Evolutionary conservation across 2,888 invertebrate species (phyloP).

Genomic region (Agrilus cyanescens): DNA sequence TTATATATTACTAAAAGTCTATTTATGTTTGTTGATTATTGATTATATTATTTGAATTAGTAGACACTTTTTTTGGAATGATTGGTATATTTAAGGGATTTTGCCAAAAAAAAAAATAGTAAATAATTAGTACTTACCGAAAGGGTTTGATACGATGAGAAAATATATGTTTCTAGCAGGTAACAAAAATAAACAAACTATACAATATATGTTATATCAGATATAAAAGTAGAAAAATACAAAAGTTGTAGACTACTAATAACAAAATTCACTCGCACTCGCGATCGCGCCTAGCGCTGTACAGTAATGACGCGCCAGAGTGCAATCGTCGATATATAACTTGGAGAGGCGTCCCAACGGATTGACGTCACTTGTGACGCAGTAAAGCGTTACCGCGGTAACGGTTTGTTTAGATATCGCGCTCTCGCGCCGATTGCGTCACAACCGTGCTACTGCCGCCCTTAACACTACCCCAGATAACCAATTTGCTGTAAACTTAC

Average conservation of each 20-base stretch:
- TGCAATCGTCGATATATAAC: constrained; percentile 34
- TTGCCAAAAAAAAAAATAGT: constrained; percentile 1
- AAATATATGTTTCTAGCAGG: constrained; percentile 28
- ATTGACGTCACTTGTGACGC: constrained; percentile 32
- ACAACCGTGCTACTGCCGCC: constrained; percentile 45
- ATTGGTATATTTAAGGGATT: no score
- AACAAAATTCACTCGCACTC: constrained; percentile 28
- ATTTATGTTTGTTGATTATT: no score
- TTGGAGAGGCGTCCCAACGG: constrained; percentile 21
- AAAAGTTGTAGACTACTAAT: constrained; percentile 32
- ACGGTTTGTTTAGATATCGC: constrained; percentile 38
- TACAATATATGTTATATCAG: constrained; percentile 28
- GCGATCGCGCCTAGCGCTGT: constrained; percentile 30
- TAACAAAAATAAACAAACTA: constrained; percentile 34
- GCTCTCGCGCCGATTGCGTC: constrained; percentile 46
- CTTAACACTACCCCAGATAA: constrained; percentile 12
- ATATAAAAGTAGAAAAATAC: constrained; percentile 37
- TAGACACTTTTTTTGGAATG: no score
- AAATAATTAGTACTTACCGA: constrained; percentile 26
- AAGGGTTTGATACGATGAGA: constrained; percentile 31
- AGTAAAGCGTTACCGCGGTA: constrained; percentile 30
- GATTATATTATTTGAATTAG: no score
- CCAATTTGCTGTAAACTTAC: no score
- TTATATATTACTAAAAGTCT: no score
- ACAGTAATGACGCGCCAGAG: constrained; percentile 28